Base-by-base conservation (phyloP, 1,140 invertebrate species). In the Trichonephila clavipes region DNA sequence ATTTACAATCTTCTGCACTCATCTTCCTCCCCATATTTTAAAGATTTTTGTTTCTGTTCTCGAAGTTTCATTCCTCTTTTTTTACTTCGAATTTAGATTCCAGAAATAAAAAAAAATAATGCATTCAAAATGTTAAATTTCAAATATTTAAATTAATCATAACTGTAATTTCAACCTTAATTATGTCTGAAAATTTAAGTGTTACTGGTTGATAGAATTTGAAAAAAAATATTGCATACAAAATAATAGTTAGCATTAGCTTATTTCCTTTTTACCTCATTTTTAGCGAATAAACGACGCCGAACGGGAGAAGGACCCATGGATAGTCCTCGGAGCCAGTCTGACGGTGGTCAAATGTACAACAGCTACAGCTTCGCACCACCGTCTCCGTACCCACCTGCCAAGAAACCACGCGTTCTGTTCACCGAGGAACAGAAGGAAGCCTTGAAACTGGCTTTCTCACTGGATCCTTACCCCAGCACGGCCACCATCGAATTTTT, bases 391-490 rank as follows among this genome's bases (percentile, higher is more conserved):
- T 93, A 94, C 83, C 91, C 94, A 59, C 95, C 95, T 69, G 98
- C 98, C 4, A 99, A 98, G 96, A 99, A 98, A 95, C 98, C 98
- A 95, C 97, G 99, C 72, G 98, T 99, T 0, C 97, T 99, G 21
- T 99, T 99, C 96, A 98, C 98, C 69, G 99, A 99, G 95, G 98
- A 99, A 95, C 99, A 99, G 95, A 99, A 99, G 95, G 99, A 99
- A 96, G 98, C 98, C 0, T 96, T 99, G 0, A 97, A 98, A 82
- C 96, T 99, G 88, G 99, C 99, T 0, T 99, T 99, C 95, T 97
- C 98, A 0, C 96, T 99, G 19, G 99, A 99, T 96, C 98, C 99
- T 0, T 99, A 99, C 95, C 99, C 99, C 0, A 99, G 98, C 95
- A 97, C 99, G 94, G 97, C 97, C 14, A 99, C 98, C 51, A 99